Evolutionary conservation across 2,888 invertebrate species (phyloP), one percentile per base, ranked within the genome.

Genomic region (Augochlorella aurata): DNA sequence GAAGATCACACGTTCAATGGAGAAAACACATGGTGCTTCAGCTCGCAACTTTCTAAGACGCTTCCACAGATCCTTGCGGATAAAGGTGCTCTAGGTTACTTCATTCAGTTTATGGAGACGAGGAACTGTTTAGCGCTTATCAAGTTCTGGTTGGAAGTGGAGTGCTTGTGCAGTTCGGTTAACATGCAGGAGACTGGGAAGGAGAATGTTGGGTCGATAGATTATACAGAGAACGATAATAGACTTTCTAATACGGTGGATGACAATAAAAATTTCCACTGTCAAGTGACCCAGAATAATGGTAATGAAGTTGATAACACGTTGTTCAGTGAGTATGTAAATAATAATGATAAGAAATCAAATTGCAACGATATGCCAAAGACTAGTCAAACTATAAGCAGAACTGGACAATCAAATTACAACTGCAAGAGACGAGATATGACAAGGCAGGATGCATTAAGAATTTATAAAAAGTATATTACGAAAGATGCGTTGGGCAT

Each of bases 41-140:
- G 89, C 69, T 96, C 96, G 0, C 95, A 96, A 78, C 94, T 98
- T 74, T 97, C 97, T 7, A 96, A 97, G 94, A 96, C 95, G 73
- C 94, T 98, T 81, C 94, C 95, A 80, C 97, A 98, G 90, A 96
- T 97, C 85, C 94, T 98, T 21, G 94, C 95, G 45, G 97, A 98
- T 93, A 97, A 97, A 92, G 96, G 96, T 92, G 97, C 97, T 77
- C 94, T 98, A 45, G 96, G 96, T 68, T 97, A 97, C 93, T 97
- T 98, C 92, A 95, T 97, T 76, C 97, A 98, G 90, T 98, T 96
- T 93, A 95, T 98, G 95, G 97, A 98, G 90, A 95, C 96, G n/a
- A 95, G 96, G 85, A 96, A 96, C 78, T 95, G 96, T 75, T 93
- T 96, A 76, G 93, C 95, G 29, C 94, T 96, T 50, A 95, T 97